These are phyloP conservation scores for Leptinotarsa defecta DNA, from an alignment of 1,140 invertebrate species.

Conservation along the genomic window DNA sequence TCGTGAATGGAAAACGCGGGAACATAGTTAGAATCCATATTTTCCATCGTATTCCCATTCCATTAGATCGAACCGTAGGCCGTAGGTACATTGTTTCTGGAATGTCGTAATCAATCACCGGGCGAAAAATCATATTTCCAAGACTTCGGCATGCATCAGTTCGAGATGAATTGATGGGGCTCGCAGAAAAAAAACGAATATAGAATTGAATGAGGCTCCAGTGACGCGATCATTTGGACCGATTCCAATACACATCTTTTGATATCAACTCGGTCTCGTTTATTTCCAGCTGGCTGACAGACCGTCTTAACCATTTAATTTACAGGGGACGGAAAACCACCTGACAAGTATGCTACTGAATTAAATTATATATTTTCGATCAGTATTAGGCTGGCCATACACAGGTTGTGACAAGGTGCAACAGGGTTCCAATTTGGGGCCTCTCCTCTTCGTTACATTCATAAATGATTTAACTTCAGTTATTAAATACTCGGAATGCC, in stretches of 20 bases:
- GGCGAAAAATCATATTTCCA: constrained; percentile 1
- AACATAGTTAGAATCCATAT: neutral
- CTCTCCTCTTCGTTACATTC: too few relatives aligned
- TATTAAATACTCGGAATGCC: too few relatives aligned
- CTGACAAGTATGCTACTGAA: too few relatives aligned
- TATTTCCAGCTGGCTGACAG: neutral
- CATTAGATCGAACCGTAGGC: neutral
- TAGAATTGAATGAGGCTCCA: neutral
- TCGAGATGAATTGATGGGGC: neutral
- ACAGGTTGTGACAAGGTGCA: too few relatives aligned
- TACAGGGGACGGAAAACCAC: neutral
- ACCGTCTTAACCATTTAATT: neutral
- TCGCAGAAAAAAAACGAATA: neutral
- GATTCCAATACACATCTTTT: neutral
- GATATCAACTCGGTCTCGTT: neutral
- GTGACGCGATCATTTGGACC: neutral
- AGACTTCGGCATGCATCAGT: constrained; percentile 1
- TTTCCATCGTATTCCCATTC: neutral
- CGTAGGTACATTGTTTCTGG: neutral
- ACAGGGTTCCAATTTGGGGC: too few relatives aligned
- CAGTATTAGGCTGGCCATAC: too few relatives aligned
- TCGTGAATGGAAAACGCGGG: too few relatives aligned
- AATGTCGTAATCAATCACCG: neutral
- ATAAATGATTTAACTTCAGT: too few relatives aligned
- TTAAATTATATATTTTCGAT: too few relatives aligned